These are phyloP conservation scores for Rhineura floridana DNA, from an alignment of 2,113 vertebrate genomes.

Conservation along the genomic window DNA sequence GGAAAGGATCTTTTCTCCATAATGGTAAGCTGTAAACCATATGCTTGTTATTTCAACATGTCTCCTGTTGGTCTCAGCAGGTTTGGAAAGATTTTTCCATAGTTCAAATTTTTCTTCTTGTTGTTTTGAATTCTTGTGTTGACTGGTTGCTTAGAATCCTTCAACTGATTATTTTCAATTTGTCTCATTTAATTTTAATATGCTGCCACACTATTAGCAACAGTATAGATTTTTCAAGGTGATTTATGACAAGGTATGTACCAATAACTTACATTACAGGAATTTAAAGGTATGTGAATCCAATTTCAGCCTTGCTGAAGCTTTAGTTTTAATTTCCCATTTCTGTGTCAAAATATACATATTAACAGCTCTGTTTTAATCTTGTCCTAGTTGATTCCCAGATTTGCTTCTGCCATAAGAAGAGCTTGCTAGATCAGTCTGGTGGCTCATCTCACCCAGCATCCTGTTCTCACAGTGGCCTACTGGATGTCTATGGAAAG, in stretches of 20 bases:
- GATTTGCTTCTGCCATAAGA: background rate
- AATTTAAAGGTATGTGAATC: background rate
- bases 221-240: background rate
- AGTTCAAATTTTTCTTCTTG: conserved; percentile 56
- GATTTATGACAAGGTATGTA: background rate
- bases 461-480: background rate
- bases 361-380: too few species aligned
- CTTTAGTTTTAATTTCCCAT: background rate
- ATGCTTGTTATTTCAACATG: conserved; percentile 58
- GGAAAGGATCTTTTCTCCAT: conserved; percentile 25
- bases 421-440: background rate
- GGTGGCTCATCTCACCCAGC: background rate
- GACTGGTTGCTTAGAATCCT: conserved; percentile 51
- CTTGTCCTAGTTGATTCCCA: background rate
- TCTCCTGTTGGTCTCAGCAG: conserved; percentile 27
- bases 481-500: too few species aligned
- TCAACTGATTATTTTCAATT: conserved; percentile 1
- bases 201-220: background rate
- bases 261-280: background rate
- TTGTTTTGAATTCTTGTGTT: conserved; percentile 54
- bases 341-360: background rate
- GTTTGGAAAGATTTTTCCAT: conserved; percentile 53
- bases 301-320: background rate
- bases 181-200: conserved; percentile 29
- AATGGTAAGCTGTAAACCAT: conserved; percentile 61